Conservation (phyloP, 1,140 invertebrate species). For the Bathynomus jamesi region DNA sequence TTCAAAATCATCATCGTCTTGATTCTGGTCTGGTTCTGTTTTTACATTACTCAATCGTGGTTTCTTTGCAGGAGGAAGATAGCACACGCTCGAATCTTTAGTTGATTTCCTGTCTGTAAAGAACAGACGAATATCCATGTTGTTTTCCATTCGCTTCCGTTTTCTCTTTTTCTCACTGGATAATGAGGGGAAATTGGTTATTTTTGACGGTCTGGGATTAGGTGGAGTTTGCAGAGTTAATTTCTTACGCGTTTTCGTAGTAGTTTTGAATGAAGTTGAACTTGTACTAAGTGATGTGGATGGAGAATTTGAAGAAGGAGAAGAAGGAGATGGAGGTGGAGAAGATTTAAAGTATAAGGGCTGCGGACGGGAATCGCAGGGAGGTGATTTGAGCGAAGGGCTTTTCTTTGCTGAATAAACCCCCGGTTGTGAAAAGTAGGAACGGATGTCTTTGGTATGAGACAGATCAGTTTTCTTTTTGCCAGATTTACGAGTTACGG, state of each 20-base stretch:
- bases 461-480: not conserved
- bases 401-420: not conserved
- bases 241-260: too few species aligned
- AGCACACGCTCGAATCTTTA: not conserved
- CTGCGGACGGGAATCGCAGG: not conserved
- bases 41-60: not conserved
- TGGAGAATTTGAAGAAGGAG: not conserved
- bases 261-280: not conserved
- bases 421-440: not conserved
- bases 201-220: too few species aligned
- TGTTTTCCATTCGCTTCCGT: too few species aligned
- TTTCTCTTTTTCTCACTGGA: too few species aligned
- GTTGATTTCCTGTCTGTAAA: not conserved
- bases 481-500: too few species aligned
- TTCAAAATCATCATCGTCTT: not conserved
- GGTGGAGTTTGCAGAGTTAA: too few species aligned
- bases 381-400: not conserved
- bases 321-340: not conserved
- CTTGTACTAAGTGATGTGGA: not conserved
- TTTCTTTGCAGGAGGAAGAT: conserved; percentile 5
- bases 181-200: too few species aligned
- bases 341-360: not conserved
- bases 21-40: not conserved
- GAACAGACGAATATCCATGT: not conserved
- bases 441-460: not conserved